A percentile compares a stretch with the other conserved stretches of the same genome.
Evolutionary conservation across 2,113 vertebrate genomes (phyloP).

Genomic region (Catagonus wagneri): DNA sequence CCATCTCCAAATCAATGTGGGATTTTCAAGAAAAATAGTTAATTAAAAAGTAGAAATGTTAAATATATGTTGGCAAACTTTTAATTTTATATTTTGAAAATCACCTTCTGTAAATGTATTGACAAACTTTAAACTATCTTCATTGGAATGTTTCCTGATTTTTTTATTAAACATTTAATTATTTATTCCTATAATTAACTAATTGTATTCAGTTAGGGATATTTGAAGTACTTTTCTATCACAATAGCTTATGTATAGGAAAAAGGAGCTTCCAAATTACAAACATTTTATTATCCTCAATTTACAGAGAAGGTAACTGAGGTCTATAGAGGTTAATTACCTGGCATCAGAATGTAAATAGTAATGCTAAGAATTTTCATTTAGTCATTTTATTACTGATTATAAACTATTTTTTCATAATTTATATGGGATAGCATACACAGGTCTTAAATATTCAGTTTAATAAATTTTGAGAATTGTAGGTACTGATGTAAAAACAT

Average conservation of each 20-base stretch:
- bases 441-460: background rate
- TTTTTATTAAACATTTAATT: background rate
- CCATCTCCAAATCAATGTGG: background rate
- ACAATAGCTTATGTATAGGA: background rate
- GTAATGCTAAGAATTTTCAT: background rate
- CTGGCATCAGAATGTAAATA: background rate
- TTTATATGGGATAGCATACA: background rate
- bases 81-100: background rate
- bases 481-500: background rate
- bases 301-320: background rate
- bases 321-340: background rate
- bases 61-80: background rate
- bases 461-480: background rate
- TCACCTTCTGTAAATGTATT: background rate
- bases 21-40: background rate
- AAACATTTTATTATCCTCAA: background rate
- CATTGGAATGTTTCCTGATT: background rate
- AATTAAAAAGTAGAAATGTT: background rate
- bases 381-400: background rate
- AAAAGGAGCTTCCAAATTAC: background rate
- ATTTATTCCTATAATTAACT: background rate
- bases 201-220: background rate
- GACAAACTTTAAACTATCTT: background rate
- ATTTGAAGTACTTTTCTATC: background rate
- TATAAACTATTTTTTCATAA: background rate